A percentile compares a stretch with the other conserved stretches of the same genome.
Evolutionary conservation across 2,797 vertebrate genomes (phyloP).

Genomic region (Lindbergichthys nudifrons): DNA sequence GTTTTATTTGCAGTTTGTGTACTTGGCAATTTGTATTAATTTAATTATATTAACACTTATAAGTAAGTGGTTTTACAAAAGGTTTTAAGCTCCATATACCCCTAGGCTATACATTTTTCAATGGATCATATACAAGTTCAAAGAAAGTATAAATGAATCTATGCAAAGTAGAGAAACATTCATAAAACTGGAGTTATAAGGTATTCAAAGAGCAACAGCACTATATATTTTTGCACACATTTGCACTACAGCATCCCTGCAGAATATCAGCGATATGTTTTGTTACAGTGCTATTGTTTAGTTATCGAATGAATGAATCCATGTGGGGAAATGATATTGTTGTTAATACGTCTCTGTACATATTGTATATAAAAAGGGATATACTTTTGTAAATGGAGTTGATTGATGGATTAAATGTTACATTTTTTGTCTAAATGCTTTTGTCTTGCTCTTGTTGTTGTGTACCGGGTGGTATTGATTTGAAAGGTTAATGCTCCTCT

Average conservation of each 20-base stretch:
- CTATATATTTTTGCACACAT: conserved; percentile 81
- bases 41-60: conserved; percentile 50
- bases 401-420: conserved; percentile 85
- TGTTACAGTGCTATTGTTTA: conserved; percentile 78
- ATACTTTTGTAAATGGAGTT: conserved; percentile 88
- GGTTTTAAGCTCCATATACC: conserved; percentile 35
- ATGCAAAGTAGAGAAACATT: conserved; percentile 51
- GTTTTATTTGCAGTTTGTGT: conserved; percentile 50
- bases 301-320: conserved; percentile 77
- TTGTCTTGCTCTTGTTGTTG: conserved; percentile 62
- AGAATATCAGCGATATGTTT: conserved; percentile 80
- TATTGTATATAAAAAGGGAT: conserved; percentile 90
- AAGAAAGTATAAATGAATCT: conserved; percentile 52
- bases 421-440: conserved; percentile 76
- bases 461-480: conserved; percentile 65
- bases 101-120: conserved; percentile 30
- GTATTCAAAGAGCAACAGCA: conserved; percentile 76
- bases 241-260: conserved; percentile 84
- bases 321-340: conserved; percentile 77
- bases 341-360: conserved; percentile 85
- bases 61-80: conserved; percentile 30
- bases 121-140: conserved; percentile 44
- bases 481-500: conserved; percentile 56
- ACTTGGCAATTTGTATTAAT: conserved; percentile 50
- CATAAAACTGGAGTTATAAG: conserved; percentile 71